A percentile compares a stretch with the other conserved stretches of the same genome.
These are phyloP conservation scores for Caenorhabditis becei DNA, from an alignment of 2,888 invertebrate genomes.

Conservation along the genomic window DNA sequence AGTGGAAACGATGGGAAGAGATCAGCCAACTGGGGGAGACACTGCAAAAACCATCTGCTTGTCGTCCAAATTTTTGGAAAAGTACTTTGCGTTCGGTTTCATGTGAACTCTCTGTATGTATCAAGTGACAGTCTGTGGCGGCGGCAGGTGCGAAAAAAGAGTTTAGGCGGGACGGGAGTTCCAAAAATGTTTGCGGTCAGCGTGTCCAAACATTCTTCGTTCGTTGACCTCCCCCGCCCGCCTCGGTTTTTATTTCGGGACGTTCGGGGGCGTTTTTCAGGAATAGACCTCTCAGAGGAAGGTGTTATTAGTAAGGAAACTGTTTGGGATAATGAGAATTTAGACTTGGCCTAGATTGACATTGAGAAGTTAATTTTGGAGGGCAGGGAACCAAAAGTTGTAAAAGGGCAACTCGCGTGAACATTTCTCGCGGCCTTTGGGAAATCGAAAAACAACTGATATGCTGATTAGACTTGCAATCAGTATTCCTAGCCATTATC, in stretches of 20 bases:
- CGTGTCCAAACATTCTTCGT: slow-evolving; percentile 51
- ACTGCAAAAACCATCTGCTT: slow-evolving; percentile 8
- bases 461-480: background rate
- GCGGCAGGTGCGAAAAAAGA: slow-evolving; percentile 14
- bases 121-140: slow-evolving; percentile 20
- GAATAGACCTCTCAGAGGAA: slow-evolving; percentile 17
- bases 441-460: background rate
- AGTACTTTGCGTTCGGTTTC: background rate
- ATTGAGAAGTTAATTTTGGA: slow-evolving; percentile 23
- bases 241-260: slow-evolving; percentile 50
- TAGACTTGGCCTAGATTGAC: slow-evolving; percentile 34
- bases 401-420: background rate
- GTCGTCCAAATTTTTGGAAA: slow-evolving; percentile 7
- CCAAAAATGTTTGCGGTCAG: slow-evolving; percentile 59
- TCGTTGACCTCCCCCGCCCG: slow-evolving; percentile 45
- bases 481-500: slow-evolving; percentile 12
- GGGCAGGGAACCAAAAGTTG: background rate
- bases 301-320: slow-evolving; percentile 33
- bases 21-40: slow-evolving; percentile 6
- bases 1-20: slow-evolving; percentile 28
- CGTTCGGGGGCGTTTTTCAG: slow-evolving; percentile 32
- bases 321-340: slow-evolving; percentile 41
- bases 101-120: background rate
- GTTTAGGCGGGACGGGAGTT: slow-evolving; percentile 30
- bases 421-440: background rate